Conservation (phyloP, 2,797 vertebrate species). For the Pyrocephalus nanus region DNA sequence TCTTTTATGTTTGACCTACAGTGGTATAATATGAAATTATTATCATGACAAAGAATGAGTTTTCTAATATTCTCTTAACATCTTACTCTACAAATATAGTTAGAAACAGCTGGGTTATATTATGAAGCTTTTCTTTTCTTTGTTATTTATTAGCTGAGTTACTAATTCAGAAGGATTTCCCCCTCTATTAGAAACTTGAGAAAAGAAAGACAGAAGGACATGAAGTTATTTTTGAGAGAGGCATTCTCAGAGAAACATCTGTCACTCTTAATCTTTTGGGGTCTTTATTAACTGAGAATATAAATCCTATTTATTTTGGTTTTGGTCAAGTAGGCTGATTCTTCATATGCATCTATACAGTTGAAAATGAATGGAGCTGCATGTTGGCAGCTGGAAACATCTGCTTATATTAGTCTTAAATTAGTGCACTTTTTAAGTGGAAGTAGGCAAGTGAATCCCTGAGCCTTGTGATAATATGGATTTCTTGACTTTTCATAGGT, state of each 20-base stretch:
- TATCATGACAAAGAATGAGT: not conserved
- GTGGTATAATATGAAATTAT: not conserved
- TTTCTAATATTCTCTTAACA: not conserved
- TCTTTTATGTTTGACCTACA: slow-evolving; percentile 19
- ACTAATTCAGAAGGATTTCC: not conserved
- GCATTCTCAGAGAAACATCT: not conserved
- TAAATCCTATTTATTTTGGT: not conserved
- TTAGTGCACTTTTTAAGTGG: not conserved
- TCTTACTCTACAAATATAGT: not conserved
- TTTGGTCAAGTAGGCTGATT: not conserved
- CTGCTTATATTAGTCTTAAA: not conserved
- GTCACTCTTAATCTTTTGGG: not conserved
- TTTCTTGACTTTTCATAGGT: not conserved
- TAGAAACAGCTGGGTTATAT: not conserved
- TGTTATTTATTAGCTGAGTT: not conserved
- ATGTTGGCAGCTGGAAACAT: accelerated
- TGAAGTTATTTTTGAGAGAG: not conserved
- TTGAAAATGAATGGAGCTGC: not conserved
- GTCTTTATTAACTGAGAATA: not conserved
- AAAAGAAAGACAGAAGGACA: not conserved
- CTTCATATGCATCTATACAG: not conserved
- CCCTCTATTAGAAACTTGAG: not conserved
- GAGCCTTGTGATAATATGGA: not conserved
- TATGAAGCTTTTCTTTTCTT: not conserved
- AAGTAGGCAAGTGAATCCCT: not conserved